A percentile compares a stretch with the other conserved stretches of the same genome.
phyloP scores from a whole-genome alignment of 1,140 invertebrate genomes.

The Drosophila ficusphila region DNA sequence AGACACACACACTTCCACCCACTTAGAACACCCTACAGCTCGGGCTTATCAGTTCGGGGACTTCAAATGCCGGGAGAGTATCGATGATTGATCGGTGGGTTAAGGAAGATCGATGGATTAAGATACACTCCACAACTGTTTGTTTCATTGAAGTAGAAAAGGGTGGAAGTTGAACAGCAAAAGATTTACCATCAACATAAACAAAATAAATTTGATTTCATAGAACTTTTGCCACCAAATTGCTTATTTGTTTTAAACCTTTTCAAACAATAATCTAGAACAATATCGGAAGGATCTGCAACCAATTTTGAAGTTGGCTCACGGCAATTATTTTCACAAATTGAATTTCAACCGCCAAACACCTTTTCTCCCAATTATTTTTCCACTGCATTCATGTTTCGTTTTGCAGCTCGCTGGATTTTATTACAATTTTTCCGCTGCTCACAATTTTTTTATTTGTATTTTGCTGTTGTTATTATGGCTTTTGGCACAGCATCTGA shows the following conservation, averaged over 20 bases:
- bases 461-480: constrained; percentile 29
- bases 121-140: no score
- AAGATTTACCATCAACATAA: no score
- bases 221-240: no score
- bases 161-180: no score
- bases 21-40: not conserved
- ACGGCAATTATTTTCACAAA: not conserved
- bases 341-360: not conserved
- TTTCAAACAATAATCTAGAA: no score
- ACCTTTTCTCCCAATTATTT: not conserved
- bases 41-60: not conserved
- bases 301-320: no score
- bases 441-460: constrained; percentile 22
- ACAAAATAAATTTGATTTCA: no score
- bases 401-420: constrained; percentile 11
- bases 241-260: no score
- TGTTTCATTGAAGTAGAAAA: no score
- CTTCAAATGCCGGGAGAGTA: not conserved
- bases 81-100: not conserved
- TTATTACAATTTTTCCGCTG: constrained; percentile 25
- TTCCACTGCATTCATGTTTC: constrained; percentile 4
- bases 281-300: no score
- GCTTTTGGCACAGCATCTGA: constrained; percentile 37
- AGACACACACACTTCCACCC: constrained; percentile 8
- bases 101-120: not conserved